Evolutionary conservation across 2,888 invertebrate genomes (phyloP), one percentile per base, ranked within the genome.

Genomic region (Pegoplata infirma): DNA sequence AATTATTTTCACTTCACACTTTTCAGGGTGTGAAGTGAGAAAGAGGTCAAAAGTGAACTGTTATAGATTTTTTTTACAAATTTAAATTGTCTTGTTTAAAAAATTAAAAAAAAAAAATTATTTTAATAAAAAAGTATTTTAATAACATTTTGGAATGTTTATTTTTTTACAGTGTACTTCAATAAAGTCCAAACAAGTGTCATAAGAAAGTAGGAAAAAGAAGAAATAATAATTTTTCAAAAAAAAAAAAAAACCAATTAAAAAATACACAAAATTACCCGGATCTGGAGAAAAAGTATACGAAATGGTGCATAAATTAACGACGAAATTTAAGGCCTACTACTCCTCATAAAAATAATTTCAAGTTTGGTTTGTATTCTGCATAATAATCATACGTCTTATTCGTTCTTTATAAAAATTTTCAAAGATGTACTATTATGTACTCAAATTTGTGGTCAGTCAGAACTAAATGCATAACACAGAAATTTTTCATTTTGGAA

Each of bases 321-420:
- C 64, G 32, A 8, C 25, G n/a, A 32, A 68, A 58, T 46, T 59
- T 44, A 53, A 69, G 51, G 51, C 63, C 40, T 53, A n/a, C 56
- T 47, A 53, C 69, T 66, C 53, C 73, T 69, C 78, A 78, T 78
- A 78, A 74, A 78, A 78, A 59, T 66, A 68, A 74, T 69, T 78
- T 64, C 49, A 74, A 74, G 58, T 64, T 64, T n/a, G 69, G 68
- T 21, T 59, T 74, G 73, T 64, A 59, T 17, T 64, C 14, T 74
- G 78, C 63, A 74, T 78, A 74, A 66, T 47, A 74, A 74, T 12
- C n/a, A 40, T 40, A 3, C n/a, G 12, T 40, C 12, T 1, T 40
- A 58, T 55, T 74, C 64, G 47, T 53, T 56, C 16, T 12, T 14
- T 49, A 44, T 6, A 49, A 73, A 16, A 55, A 46, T 46, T 69